Percentiles rank a stretch among this genome's conserved stretches.
These are phyloP conservation scores for Gymnoscopelus microlampas DNA, from an alignment of 2,797 vertebrate species.

Conservation along the genomic window DNA sequence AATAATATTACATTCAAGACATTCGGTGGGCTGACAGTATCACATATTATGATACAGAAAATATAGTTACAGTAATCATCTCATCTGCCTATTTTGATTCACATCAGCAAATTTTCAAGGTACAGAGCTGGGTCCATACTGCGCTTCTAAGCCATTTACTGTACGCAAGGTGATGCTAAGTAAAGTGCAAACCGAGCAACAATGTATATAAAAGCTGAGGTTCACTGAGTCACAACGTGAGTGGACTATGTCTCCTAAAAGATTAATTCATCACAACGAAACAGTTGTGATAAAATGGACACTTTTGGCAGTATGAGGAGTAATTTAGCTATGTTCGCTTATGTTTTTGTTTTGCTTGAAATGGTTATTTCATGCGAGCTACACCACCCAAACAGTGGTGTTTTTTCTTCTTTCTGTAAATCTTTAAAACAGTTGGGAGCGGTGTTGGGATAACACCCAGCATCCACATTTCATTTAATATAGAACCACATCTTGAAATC, in stretches of 20 bases:
- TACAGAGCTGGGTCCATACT: conserved; percentile 1
- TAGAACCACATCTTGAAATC: neutral
- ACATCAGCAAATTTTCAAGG: neutral
- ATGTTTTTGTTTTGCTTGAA: no score
- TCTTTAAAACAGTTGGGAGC: no score
- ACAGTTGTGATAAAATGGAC: neutral
- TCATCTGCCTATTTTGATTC: conserved; percentile 19
- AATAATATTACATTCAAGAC: conserved; percentile 59
- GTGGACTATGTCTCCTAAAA: conserved; percentile 1
- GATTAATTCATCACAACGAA: conserved; percentile 7
- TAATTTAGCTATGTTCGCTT: no score
- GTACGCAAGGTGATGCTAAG: conserved; percentile 34
- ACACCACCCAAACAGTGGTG: no score
- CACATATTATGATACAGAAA: conserved; percentile 9
- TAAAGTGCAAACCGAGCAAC: conserved; percentile 53
- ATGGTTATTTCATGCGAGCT: no score
- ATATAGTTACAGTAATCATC: conserved; percentile 4
- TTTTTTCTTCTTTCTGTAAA: no score
- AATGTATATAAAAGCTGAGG: conserved; percentile 42
- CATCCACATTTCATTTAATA: neutral
- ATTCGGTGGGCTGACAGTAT: conserved; percentile 50
- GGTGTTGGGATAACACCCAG: no score
- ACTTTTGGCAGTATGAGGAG: conserved; percentile 6
- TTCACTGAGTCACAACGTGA: conserved; percentile 9
- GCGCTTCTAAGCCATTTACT: conserved; percentile 19